These are phyloP conservation scores for Falco peregrinus DNA, from an alignment of 2,797 vertebrate genomes.

Conservation along the genomic window DNA sequence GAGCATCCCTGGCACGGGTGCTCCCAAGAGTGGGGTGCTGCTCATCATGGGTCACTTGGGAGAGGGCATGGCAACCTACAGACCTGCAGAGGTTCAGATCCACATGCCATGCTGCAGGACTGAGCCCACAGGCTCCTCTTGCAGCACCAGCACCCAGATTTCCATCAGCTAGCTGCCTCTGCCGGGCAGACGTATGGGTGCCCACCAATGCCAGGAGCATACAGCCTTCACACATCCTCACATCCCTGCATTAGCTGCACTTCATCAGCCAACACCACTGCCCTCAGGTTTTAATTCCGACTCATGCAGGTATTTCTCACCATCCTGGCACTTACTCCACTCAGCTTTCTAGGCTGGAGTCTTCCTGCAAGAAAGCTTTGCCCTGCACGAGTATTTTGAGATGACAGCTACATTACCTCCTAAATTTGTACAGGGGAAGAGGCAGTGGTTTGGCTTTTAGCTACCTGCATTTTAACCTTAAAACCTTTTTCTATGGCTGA, in stretches of 20 bases:
- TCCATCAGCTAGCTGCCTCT: neutral
- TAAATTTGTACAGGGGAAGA: neutral
- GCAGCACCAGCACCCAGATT: neutral
- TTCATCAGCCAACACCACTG: rapidly evolving
- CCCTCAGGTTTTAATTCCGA: neutral
- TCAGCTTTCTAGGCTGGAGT: neutral
- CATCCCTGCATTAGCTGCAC: neutral
- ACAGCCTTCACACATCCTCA: rapidly evolving
- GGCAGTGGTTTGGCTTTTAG: neutral
- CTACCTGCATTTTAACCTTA: neutral
- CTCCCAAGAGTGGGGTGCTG: neutral
- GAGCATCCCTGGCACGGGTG: rapidly evolving
- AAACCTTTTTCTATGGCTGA: neutral
- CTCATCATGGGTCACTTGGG: neutral
- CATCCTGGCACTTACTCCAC: neutral
- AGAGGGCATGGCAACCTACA: rapidly evolving
- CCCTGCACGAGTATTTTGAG: neutral
- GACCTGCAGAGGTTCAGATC: neutral
- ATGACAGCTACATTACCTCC: neutral
- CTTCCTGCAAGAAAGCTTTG: neutral
- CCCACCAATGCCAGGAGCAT: neutral
- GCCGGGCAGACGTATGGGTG: rapidly evolving
- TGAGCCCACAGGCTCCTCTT: neutral
- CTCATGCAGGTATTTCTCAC: rapidly evolving
- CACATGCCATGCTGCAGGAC: rapidly evolving